Conservation (phyloP, 2,888 invertebrate species). For the Invenusta paracnida region DNA sequence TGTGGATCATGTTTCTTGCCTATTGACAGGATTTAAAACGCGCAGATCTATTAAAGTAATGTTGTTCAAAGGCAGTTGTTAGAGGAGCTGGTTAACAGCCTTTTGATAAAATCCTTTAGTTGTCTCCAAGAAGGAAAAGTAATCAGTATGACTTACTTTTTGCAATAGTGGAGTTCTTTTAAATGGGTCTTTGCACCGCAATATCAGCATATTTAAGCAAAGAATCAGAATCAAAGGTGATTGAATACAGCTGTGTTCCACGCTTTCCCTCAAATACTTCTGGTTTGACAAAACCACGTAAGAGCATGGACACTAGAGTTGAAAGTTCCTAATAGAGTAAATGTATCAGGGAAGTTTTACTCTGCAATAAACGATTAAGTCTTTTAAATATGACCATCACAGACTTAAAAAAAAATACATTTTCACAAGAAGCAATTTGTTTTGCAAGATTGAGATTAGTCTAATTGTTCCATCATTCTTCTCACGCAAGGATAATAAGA, state of each 20-base stretch:
- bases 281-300: neutral
- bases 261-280: neutral
- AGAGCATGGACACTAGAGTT: neutral
- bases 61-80: neutral
- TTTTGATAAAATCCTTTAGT: neutral
- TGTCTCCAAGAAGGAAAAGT: neutral
- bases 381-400: too few relatives aligned
- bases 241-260: neutral
- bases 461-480: too few relatives aligned
- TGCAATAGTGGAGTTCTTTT: neutral
- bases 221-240: neutral
- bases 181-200: neutral
- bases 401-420: too few relatives aligned
- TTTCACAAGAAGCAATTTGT: too few relatives aligned
- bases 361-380: too few relatives aligned
- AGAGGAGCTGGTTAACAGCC: neutral
- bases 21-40: neutral
- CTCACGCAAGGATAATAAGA: too few relatives aligned
- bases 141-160: neutral
- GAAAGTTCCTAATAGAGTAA: neutral
- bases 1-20: neutral
- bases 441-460: too few relatives aligned
- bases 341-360: too few relatives aligned
- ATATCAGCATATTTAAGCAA: neutral
- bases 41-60: neutral